Evolutionary conservation across 2,888 invertebrate genomes (phyloP).

Genomic region (Scaptomyza caliginosa): DNA sequence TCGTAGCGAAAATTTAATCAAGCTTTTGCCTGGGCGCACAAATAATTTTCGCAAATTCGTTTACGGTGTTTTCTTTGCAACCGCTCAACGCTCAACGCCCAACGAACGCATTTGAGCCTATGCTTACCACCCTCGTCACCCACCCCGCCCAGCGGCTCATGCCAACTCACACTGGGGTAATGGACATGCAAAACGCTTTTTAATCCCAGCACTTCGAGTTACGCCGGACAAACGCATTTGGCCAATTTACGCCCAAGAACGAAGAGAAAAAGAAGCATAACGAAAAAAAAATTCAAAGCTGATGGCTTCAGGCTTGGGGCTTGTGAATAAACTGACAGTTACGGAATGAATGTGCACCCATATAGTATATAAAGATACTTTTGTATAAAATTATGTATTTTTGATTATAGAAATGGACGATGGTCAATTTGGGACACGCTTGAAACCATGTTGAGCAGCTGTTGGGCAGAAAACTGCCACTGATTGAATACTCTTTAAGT

Average conservation of each 20-base stretch:
- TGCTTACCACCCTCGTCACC: neutral
- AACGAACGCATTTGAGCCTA: neutral
- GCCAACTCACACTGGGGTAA: constrained; percentile 14
- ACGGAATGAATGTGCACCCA: neutral
- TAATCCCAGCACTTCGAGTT: constrained; percentile 54
- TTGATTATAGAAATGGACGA: neutral
- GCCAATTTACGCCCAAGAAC: constrained; percentile 60
- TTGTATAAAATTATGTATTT: neutral
- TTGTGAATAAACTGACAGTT: constrained; percentile 42
- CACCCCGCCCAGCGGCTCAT: neutral
- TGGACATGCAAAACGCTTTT: constrained; percentile 72
- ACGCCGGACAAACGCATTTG: constrained; percentile 58
- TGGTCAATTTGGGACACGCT: neutral
- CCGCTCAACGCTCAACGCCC: neutral
- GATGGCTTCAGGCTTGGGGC: constrained; percentile 41
- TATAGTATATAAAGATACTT: neutral
- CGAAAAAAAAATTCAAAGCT: constrained; percentile 31
- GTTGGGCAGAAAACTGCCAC: too few species aligned
- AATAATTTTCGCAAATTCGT: constrained; percentile 73
- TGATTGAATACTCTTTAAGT: neutral
- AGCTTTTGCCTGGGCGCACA: constrained; percentile 52
- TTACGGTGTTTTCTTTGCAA: constrained; percentile 62
- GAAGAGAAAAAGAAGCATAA: constrained; percentile 2
- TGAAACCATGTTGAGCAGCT: neutral
- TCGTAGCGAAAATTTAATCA: constrained; percentile 67